Conservation (phyloP, 2,797 vertebrate genomes). For the Antennarius maculatus region DNA sequence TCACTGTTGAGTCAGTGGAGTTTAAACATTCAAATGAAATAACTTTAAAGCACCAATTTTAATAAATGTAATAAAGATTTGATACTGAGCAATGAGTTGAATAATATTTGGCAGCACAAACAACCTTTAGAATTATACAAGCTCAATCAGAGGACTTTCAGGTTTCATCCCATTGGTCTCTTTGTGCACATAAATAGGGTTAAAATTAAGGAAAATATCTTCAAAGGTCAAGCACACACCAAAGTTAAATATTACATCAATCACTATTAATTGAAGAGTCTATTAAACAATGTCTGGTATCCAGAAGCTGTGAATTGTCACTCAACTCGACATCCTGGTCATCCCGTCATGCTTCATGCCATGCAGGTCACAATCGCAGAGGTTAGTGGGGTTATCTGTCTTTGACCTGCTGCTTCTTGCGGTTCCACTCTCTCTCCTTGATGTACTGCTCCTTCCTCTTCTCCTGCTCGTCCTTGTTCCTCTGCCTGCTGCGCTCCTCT, state of each 20-base stretch:
- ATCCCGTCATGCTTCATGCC: slow-evolving; percentile 67
- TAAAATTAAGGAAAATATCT: slow-evolving; percentile 3
- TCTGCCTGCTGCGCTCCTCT: slow-evolving; percentile 93
- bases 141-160: not conserved
- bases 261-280: slow-evolving; percentile 27
- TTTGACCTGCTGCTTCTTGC: slow-evolving; percentile 96
- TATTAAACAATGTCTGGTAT: slow-evolving; percentile 11
- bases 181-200: slow-evolving; percentile 12
- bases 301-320: slow-evolving; percentile 46
- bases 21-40: no score
- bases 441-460: slow-evolving; percentile 96
- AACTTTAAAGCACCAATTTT: not conserved
- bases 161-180: slow-evolving; percentile 3
- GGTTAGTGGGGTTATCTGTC: slow-evolving; percentile 68
- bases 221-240: slow-evolving; percentile 17
- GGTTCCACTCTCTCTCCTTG: slow-evolving; percentile 95
- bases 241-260: not conserved
- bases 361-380: slow-evolving; percentile 59
- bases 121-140: not conserved
- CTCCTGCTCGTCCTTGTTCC: slow-evolving; percentile 91
- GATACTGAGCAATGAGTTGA: not conserved
- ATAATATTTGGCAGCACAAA: not conserved
- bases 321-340: slow-evolving; percentile 52
- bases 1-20: not conserved
- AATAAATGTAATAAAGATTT: no score